phyloP scores from a whole-genome alignment of 2,888 invertebrate genomes.

The Xestia sexstrigata region DNA sequence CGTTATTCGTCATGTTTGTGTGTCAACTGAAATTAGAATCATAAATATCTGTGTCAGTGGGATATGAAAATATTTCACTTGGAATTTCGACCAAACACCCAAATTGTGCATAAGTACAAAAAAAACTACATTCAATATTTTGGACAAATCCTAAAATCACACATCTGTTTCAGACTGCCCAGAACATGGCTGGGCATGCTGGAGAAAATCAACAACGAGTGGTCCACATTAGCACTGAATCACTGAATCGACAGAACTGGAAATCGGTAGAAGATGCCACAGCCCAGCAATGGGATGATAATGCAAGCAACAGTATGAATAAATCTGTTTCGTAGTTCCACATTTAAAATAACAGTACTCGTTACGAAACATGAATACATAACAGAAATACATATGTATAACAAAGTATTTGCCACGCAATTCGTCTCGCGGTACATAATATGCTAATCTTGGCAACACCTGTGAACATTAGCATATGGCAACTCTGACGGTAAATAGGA shows the following conservation, averaged over 20 bases:
- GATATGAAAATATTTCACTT: neutral
- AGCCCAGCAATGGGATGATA: neutral
- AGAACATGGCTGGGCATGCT: neutral
- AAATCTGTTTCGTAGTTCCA: conserved; percentile 1
- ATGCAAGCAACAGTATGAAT: neutral
- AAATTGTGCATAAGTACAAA: neutral
- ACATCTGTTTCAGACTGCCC: neutral
- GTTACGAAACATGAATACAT: conserved; percentile 52
- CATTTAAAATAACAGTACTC: conserved; percentile 26
- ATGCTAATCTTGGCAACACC: conserved; percentile 73
- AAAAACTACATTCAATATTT: neutral
- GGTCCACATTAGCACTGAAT: neutral
- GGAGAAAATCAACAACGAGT: neutral
- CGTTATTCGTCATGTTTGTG: neutral
- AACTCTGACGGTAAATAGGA: conserved; percentile 43
- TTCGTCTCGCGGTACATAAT: conserved; percentile 63
- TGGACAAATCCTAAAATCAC: neutral
- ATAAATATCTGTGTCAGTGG: neutral
- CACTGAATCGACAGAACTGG: neutral
- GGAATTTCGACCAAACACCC: neutral
- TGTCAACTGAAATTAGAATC: neutral
- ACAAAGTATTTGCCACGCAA: conserved; percentile 52
- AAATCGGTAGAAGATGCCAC: neutral
- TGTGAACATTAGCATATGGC: conserved; percentile 69
- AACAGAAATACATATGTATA: conserved; percentile 45